Evolutionary conservation across 2,113 vertebrate species (phyloP).

Genomic region (Ictalurus furcatus): DNA sequence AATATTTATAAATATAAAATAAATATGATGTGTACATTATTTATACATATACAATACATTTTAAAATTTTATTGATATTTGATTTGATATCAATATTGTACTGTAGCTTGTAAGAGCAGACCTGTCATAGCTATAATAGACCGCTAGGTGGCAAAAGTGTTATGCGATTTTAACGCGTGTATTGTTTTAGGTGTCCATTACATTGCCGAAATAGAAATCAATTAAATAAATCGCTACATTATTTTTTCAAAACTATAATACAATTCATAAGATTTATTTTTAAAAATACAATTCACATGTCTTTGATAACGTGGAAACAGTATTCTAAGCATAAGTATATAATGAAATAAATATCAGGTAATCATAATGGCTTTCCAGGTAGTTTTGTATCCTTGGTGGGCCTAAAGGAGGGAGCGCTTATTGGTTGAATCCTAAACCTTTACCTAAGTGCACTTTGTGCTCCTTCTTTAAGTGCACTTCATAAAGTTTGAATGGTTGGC

Average conservation of each 20-base stretch:
- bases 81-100: not conserved
- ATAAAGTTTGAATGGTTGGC: not conserved
- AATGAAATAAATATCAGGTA: constrained; percentile 42
- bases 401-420: constrained; percentile 48
- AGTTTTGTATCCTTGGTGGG: constrained; percentile 21
- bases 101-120: no score
- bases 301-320: not conserved
- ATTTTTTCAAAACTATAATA: not conserved
- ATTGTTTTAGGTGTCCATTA: not conserved
- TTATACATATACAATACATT: not conserved
- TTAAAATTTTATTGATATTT: not conserved
- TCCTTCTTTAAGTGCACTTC: not conserved
- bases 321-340: not conserved
- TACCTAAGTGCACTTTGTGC: no score
- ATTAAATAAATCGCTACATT: not conserved
- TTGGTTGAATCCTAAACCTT: constrained; percentile 8
- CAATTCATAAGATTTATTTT: not conserved
- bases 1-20: not conserved
- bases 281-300: not conserved
- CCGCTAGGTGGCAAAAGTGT: not conserved
- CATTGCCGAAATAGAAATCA: not conserved
- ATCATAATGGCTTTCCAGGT: not conserved
- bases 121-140: not conserved
- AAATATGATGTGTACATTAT: not conserved
- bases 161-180: not conserved